These are phyloP conservation scores for Scarus forsteni DNA, from an alignment of 2,797 vertebrate species.

Conservation along the genomic window DNA sequence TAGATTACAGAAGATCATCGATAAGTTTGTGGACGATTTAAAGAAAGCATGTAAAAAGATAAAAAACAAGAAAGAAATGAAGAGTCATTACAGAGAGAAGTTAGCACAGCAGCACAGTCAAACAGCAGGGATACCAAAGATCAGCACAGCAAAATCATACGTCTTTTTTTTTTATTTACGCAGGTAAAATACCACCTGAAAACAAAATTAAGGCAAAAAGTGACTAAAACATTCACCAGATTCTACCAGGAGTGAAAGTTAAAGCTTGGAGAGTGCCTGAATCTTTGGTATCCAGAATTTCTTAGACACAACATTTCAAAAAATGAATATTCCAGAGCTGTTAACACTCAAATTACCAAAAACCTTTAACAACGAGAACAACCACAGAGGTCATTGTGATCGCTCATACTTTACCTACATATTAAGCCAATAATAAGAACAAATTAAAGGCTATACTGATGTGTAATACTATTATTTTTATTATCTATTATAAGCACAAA, in stretches of 20 bases:
- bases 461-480: too few relatives aligned
- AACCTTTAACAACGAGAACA: too few relatives aligned
- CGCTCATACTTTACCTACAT: too few relatives aligned
- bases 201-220: background rate
- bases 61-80: slow-evolving; percentile 91
- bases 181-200: background rate
- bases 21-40: slow-evolving; percentile 90
- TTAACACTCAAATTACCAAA: too few relatives aligned
- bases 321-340: background rate
- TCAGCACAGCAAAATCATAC: slow-evolving; percentile 1
- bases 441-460: too few relatives aligned
- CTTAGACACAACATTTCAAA: slow-evolving; percentile 25
- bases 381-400: too few relatives aligned
- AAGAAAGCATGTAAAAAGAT: slow-evolving; percentile 97
- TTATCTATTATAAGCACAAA: too few relatives aligned
- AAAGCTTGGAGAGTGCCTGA: background rate
- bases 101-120: slow-evolving; percentile 58
- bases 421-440: too few relatives aligned
- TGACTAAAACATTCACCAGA: background rate
- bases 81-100: slow-evolving; percentile 86
- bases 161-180: too few relatives aligned
- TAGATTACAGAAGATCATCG: slow-evolving; percentile 79
- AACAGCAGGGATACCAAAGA: slow-evolving; percentile 39
- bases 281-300: slow-evolving; percentile 27
- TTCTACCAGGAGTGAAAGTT: background rate